Conservation (phyloP, 2,113 vertebrate genomes). For the Prolemur simus region DNA sequence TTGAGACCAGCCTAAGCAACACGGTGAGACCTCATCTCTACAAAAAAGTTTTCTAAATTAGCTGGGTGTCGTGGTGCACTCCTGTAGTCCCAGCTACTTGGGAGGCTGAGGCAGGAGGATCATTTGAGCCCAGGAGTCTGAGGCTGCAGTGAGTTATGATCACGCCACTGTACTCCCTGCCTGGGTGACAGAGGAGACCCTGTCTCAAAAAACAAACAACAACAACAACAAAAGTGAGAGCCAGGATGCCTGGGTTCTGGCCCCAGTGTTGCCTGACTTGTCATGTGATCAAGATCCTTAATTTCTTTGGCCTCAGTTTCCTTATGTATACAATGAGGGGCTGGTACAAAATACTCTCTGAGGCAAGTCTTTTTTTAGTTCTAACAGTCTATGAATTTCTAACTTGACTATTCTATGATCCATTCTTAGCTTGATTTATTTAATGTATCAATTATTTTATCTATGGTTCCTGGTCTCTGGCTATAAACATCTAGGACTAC, state of each 20-base stretch:
- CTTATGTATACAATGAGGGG: background rate
- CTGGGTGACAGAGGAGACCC: background rate
- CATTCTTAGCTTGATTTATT: background rate
- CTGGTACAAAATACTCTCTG: background rate
- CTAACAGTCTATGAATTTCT: background rate
- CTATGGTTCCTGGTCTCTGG: background rate
- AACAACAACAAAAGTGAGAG: no score
- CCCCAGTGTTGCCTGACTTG: background rate
- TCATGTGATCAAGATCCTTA: background rate
- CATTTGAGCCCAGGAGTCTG: background rate
- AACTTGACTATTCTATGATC: background rate
- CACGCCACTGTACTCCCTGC: no score
- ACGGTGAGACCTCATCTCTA: no score
- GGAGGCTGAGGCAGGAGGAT: background rate
- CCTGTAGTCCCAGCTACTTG: background rate
- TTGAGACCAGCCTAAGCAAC: no score
- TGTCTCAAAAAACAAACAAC: background rate
- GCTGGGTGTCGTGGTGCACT: background rate
- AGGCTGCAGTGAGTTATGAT: background rate
- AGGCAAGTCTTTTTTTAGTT: background rate
- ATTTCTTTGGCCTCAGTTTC: background rate
- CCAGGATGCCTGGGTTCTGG: background rate
- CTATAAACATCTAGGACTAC: background rate
- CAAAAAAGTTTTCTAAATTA: no score
- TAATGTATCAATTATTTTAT: background rate